A percentile compares a stretch with the other conserved stretches of the same genome.
Conservation (phyloP, 2,888 invertebrate genomes). For the Sarcophaga rosellei region DNA sequence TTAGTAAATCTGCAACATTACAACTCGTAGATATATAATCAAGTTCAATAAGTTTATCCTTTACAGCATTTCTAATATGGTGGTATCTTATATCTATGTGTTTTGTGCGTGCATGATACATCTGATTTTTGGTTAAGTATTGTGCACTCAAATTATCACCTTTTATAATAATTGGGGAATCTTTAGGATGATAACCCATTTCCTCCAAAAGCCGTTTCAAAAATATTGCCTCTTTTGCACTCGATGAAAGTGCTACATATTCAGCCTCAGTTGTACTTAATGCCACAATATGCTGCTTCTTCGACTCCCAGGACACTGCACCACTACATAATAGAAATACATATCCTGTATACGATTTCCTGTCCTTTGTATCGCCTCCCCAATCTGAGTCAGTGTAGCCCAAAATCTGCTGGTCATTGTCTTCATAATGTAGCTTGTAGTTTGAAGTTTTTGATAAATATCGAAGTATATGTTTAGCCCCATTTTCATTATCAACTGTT, state of each 20-base stretch:
- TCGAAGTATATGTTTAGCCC: constrained; percentile 49
- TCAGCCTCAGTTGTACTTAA: no score
- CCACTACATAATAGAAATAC: constrained; percentile 39
- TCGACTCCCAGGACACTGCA: constrained; percentile 47
- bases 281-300: constrained; percentile 38
- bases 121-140: constrained; percentile 51
- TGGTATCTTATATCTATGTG: constrained; percentile 62
- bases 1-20: constrained; percentile 57
- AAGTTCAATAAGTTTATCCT: constrained; percentile 41
- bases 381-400: constrained; percentile 65
- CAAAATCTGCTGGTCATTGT: constrained; percentile 34
- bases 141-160: constrained; percentile 59
- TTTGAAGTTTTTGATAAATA: constrained; percentile 57
- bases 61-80: constrained; percentile 40
- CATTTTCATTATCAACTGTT: constrained; percentile 57
- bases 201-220: not conserved
- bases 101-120: constrained; percentile 53
- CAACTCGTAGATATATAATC: constrained; percentile 45
- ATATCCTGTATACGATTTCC: constrained; percentile 61
- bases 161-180: constrained; percentile 5
- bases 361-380: constrained; percentile 50
- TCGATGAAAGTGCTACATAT: not conserved
- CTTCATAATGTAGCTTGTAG: constrained; percentile 53
- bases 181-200: not conserved
- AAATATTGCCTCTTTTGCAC: constrained; percentile 24